Percentiles rank a stretch among this genome's conserved stretches.
Evolutionary conservation across 2,113 vertebrate species (phyloP).

Genomic region (Salminus brasiliensis): DNA sequence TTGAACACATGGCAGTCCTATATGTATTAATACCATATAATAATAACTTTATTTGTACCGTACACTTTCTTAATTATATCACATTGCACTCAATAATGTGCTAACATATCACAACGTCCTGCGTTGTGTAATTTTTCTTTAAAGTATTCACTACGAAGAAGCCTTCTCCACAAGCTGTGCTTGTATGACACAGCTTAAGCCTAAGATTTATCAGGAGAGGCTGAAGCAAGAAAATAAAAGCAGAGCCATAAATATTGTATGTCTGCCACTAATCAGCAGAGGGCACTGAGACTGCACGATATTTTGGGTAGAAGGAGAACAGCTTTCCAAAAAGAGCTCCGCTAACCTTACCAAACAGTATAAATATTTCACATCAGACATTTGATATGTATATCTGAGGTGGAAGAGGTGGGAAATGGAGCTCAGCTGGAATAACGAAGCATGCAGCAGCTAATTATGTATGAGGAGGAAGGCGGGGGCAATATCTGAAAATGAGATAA

Average conservation of each 20-base stretch:
- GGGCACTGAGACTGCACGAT: slow-evolving; percentile 40
- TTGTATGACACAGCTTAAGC: neutral
- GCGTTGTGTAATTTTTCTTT: too few species aligned
- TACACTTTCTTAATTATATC: too few species aligned
- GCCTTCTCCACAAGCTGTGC: neutral
- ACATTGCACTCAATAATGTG: too few species aligned
- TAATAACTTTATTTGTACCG: too few species aligned
- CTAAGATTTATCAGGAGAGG: neutral
- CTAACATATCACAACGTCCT: too few species aligned
- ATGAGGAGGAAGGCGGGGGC: too few species aligned
- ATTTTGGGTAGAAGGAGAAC: neutral
- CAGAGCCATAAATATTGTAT: slow-evolving; percentile 45
- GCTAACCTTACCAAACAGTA: neutral
- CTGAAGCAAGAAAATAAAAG: neutral
- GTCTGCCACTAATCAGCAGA: slow-evolving; percentile 53
- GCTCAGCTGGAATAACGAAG: neutral
- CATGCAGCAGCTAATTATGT: neutral
- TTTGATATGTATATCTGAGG: slow-evolving; percentile 15
- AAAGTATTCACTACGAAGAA: neutral
- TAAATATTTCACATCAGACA: slow-evolving; percentile 26
- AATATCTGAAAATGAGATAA: neutral
- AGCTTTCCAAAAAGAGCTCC: neutral
- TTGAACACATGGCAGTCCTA: too few species aligned
- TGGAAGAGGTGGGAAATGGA: neutral
- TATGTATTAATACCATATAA: too few species aligned